Base-by-base conservation (phyloP, 1,140 invertebrate genomes). In the Spodoptera litura region DNA sequence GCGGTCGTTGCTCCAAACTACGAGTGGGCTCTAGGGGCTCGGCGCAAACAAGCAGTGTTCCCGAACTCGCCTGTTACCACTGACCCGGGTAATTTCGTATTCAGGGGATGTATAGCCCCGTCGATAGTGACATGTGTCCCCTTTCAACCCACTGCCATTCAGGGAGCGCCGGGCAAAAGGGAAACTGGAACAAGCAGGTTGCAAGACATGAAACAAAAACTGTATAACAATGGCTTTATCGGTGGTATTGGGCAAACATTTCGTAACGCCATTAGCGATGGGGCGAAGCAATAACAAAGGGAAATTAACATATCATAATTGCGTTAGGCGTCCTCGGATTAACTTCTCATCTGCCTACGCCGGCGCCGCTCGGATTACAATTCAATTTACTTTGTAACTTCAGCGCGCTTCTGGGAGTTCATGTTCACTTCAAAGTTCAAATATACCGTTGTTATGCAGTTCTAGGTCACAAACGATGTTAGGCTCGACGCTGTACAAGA, bases 261-360 rank as follows among this genome's bases (percentile, higher is more conserved):
- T 78, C 62, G 58, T 25, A 74, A 81, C 68, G 66, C 58, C 15
- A 82, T 81, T 81, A 81, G 55, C 49, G 56, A 64, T 78, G 44
- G 73, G 80, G 62, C 62, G 76, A 66, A 78, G 75, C 66, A 81
- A 83, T 81, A 83, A 85, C 83, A 87, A 84, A 84, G 71, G 52
- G 4, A 74, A 82, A 87, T 84, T 87, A 85, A 83, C 84, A 84
- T 87, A 84, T 81, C 66, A 74, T 86, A 86, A 84, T 86, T 84
- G 75, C 51, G 78, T 84, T 85, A 83, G 70, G 74, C 81, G 79
- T 74, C 82, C 78, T 81, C 76, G 79, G 81, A 83, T 87, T 86
- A 82, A 81, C 78, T 80, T 83, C 80, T 75, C 72, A 82, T 82
- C 79, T 72, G 80, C 84, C 82, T 83, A 83, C 81, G 78, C 80